phyloP scores from a whole-genome alignment of 1,140 invertebrate species.

The Drosophila nasuta region DNA sequence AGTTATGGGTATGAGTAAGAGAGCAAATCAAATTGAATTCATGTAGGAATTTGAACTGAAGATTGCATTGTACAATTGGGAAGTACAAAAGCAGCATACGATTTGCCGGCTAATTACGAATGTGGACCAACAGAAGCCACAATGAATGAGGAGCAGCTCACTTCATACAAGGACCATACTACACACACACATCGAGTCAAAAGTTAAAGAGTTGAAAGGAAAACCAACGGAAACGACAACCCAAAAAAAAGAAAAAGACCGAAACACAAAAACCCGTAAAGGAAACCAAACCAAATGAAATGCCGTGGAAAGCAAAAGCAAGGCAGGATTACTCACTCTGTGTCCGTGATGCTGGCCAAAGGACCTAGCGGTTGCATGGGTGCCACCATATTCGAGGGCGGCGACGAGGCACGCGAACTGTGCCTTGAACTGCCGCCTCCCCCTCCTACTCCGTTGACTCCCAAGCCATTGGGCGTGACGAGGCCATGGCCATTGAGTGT shows the following conservation, averaged over 20 bases:
- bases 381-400: conserved; percentile 79
- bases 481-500: conserved; percentile 81
- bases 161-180: conserved; percentile 23
- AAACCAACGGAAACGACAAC: conserved; percentile 4
- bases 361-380: conserved; percentile 86
- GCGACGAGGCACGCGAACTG: conserved; percentile 76
- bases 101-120: conserved; percentile 41
- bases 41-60: conserved; percentile 25
- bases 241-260: neutral
- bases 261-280: conserved; percentile 5
- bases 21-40: conserved; percentile 41
- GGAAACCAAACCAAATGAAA: conserved; percentile 1
- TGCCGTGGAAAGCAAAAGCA: neutral
- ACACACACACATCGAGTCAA: conserved; percentile 25
- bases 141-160: conserved; percentile 19
- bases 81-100: conserved; percentile 49
- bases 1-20: neutral
- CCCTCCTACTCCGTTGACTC: conserved; percentile 35
- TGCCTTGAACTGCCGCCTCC: conserved; percentile 74
- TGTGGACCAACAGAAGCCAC: conserved; percentile 41
- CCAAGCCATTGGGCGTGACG: neutral
- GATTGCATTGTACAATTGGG: conserved; percentile 44
- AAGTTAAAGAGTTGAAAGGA: neutral
- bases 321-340: conserved; percentile 86
- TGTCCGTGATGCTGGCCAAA: conserved; percentile 87